Evolutionary conservation across 2,113 vertebrate genomes (phyloP), one percentile per base, ranked within the genome.

Genomic region (Ameiurus melas): DNA sequence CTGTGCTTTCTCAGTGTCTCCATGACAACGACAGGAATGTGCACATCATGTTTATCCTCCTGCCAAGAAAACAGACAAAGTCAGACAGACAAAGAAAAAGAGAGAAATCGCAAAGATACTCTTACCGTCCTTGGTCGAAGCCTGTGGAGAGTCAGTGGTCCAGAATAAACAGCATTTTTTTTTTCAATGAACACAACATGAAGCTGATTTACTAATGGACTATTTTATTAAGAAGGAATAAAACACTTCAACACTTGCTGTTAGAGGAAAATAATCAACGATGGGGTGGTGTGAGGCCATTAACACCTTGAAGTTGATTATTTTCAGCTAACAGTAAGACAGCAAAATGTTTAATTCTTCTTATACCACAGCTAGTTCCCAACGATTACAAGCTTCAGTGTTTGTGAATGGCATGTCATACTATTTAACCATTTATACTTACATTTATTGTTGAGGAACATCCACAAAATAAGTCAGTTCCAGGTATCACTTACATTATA

Each of bases 1-100:
- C 97, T 98, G 97, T 96, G 97, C 94, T 97, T 97, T 97, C 95
- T 97, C 96, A 95, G 92, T 86, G 92, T 98, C 95, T 95, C 97
- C 96, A 97, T 95, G 96, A 95, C 96, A 96, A 98, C 96, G 89
- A 80, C 91, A 95, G 96, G 97, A 98, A 99, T 97, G 97, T 95
- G 96, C 95, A 95, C 89, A 89, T 95, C 96, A 95, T 97, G 96
- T 97, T 98, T 98, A 97, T 94, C 96, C 96, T 96, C 94, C 94
- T 95, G 96, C 93, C 96, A 95, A 95, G 94, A 96, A 97, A 97
- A 97, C 95, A 96, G 94, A 94, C 80, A 92, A 92, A 90, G 88
- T 91, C 93, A 94, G 94, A 96, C 66, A 87, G 81, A 85, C 53
- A 89, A 81, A 89, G 92, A 94, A 92, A 81, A 84, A 71, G 84